phyloP scores from a whole-genome alignment of 1,140 invertebrate species.

The Philopotamus ludificatus region DNA sequence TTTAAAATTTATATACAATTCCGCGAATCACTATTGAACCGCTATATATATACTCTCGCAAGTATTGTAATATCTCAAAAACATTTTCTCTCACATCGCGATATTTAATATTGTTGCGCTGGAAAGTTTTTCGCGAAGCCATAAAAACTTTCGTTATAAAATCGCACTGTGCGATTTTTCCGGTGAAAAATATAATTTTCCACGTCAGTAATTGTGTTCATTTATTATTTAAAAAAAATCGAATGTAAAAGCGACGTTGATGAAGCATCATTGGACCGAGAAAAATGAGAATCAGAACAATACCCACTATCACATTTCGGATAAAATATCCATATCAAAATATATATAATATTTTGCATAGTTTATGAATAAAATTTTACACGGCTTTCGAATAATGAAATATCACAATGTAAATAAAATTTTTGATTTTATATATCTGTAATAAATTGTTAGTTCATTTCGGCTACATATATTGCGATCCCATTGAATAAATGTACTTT shows the following conservation, averaged over 20 bases:
- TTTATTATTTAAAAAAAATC: conserved; percentile 29
- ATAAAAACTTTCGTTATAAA: neutral
- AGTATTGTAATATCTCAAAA: neutral
- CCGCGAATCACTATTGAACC: neutral
- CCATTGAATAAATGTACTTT: too few species aligned
- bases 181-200: conserved; percentile 27
- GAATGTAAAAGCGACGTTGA: conserved; percentile 22
- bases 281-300: too few species aligned
- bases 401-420: too few species aligned
- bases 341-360: too few species aligned
- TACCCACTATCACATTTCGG: too few species aligned
- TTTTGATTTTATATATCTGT: too few species aligned
- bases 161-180: conserved; percentile 9
- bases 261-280: conserved; percentile 11
- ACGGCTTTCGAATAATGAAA: too few species aligned
- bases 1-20: neutral
- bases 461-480: too few species aligned
- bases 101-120: neutral
- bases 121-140: neutral
- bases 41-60: too few species aligned
- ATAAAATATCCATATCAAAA: too few species aligned
- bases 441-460: too few species aligned
- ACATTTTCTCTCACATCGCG: neutral
- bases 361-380: too few species aligned
- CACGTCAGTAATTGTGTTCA: conserved; percentile 28